A percentile compares a stretch with the other conserved stretches of the same genome.
phyloP scores from a whole-genome alignment of 2,797 vertebrate species.

The Mormyrus proboscirostris region DNA sequence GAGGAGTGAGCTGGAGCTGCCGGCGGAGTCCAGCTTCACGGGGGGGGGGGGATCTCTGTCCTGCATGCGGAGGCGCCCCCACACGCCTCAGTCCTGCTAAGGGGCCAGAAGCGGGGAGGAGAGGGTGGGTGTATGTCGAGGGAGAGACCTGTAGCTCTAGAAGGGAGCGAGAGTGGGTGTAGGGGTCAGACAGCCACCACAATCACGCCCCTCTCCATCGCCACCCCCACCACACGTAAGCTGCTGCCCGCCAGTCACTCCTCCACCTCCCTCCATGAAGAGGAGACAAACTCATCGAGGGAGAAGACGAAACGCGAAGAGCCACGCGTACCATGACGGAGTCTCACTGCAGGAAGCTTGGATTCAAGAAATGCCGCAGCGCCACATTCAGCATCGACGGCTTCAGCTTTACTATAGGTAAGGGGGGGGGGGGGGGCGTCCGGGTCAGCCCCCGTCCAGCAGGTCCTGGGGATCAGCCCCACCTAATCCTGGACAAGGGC shows the following conservation, averaged over 20 bases:
- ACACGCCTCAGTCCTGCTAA: background rate
- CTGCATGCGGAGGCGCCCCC: background rate
- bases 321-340: constrained; percentile 62
- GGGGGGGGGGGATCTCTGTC: background rate
- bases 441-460: background rate
- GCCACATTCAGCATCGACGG: constrained; percentile 95
- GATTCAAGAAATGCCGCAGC: constrained; percentile 87
- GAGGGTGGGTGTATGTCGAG: background rate
- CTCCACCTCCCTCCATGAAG: background rate
- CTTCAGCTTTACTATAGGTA: constrained; percentile 95
- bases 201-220: background rate
- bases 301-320: constrained; percentile 26
- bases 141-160: background rate
- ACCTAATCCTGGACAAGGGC: background rate
- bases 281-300: background rate
- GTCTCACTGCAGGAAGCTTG: constrained; percentile 76
- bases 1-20: background rate
- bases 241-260: background rate
- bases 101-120: background rate
- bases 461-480: background rate
- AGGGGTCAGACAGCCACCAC: background rate
- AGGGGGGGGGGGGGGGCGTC: constrained; percentile 44
- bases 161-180: constrained; percentile 1
- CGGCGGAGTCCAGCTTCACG: background rate
- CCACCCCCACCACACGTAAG: background rate